A percentile compares a stretch with the other conserved stretches of the same genome.
Conservation (phyloP, 1,140 invertebrate genomes). For the Drosophila pallidifrons region DNA sequence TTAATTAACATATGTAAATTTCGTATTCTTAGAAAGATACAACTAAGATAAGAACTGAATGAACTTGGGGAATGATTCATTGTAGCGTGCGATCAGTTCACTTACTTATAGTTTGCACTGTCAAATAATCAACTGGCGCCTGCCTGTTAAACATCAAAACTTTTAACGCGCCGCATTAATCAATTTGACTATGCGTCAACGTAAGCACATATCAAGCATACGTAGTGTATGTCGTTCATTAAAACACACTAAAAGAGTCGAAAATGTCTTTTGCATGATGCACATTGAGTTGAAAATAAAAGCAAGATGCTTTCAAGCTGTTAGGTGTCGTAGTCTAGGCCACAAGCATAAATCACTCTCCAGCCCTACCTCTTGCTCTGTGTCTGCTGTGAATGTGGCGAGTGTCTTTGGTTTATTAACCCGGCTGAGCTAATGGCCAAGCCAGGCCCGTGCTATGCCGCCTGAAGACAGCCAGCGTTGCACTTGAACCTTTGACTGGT, state of each 20-base stretch:
- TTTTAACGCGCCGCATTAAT: constrained; percentile 52
- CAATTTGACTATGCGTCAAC: constrained; percentile 44
- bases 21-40: not conserved
- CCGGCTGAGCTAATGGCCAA: constrained; percentile 55
- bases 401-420: constrained; percentile 70
- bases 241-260: not conserved
- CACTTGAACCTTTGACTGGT: constrained; percentile 73
- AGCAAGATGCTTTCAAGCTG: constrained; percentile 65
- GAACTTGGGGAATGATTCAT: not conserved
- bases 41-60: not conserved
- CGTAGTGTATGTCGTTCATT: constrained; percentile 45
- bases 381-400: constrained; percentile 12
- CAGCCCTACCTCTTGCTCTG: constrained; percentile 11
- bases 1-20: constrained; percentile 4
- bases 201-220: constrained; percentile 60
- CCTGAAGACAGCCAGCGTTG: constrained; percentile 43
- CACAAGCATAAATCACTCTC: constrained; percentile 73
- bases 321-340: constrained; percentile 73
- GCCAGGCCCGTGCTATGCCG: constrained; percentile 63
- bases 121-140: constrained; percentile 30
- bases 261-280: constrained; percentile 18
- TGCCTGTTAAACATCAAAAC: constrained; percentile 10
- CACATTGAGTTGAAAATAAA: constrained; percentile 51
- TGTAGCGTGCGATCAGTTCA: constrained; percentile 4
- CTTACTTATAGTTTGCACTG: constrained; percentile 15